Evolutionary conservation across 1,140 invertebrate species (phyloP).

Genomic region (Potamilus streckersoni): DNA sequence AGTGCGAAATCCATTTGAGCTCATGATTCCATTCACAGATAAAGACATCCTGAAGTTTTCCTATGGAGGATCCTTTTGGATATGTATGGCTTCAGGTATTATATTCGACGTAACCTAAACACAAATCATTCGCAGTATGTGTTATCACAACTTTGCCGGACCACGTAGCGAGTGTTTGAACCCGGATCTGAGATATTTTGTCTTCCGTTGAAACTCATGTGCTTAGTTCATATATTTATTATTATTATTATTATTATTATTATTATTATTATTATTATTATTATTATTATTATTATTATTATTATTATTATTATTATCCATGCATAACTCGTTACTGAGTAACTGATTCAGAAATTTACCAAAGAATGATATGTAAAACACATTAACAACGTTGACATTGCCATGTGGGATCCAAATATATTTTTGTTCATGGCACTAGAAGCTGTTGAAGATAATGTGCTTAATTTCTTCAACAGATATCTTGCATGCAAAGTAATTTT

Average conservation of each 20-base stretch:
- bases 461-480: too few species aligned
- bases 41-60: slow-evolving; percentile 68
- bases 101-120: not conserved
- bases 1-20: slow-evolving; percentile 82
- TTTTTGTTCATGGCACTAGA: too few species aligned
- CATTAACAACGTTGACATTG: too few species aligned
- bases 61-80: slow-evolving; percentile 94
- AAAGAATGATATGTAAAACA: too few species aligned
- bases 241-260: too few species aligned
- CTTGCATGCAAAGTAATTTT: too few species aligned
- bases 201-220: not conserved
- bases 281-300: not conserved
- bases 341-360: too few species aligned
- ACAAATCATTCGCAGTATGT: not conserved
- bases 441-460: too few species aligned
- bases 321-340: too few species aligned
- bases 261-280: too few species aligned
- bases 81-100: slow-evolving; percentile 86
- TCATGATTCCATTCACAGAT: slow-evolving; percentile 81
- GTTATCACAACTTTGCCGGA: not conserved
- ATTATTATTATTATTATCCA: not conserved
- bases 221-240: not conserved
- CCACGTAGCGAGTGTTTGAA: not conserved
- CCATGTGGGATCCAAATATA: too few species aligned
- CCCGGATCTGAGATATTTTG: not conserved